Percentiles rank a stretch among this genome's conserved stretches.
Evolutionary conservation across 2,797 vertebrate species (phyloP).

Genomic region (Garrulus glandarius): DNA sequence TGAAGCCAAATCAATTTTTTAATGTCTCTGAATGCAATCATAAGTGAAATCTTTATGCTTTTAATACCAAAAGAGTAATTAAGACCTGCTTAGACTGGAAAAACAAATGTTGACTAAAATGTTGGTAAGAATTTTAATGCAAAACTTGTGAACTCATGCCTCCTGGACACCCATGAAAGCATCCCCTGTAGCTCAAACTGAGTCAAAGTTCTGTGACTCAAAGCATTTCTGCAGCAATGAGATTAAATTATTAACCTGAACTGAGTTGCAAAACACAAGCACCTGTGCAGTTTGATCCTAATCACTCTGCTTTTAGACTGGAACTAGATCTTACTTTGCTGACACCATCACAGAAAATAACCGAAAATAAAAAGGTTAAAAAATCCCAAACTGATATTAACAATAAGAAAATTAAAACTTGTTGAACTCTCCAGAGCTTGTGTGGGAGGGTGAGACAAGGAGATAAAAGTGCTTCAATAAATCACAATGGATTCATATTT

Average conservation of each 20-base stretch:
- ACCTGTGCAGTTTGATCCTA: neutral
- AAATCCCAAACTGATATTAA: neutral
- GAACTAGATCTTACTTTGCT: neutral
- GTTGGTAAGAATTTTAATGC: neutral
- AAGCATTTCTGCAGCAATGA: neutral
- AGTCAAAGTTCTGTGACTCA: neutral
- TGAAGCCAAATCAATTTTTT: neutral
- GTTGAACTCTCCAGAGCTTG: neutral
- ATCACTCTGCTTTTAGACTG: neutral
- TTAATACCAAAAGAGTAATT: neutral
- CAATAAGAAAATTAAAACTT: neutral
- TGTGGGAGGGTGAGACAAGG: neutral
- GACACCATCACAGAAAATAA: neutral
- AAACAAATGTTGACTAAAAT: neutral
- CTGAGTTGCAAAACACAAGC: neutral
- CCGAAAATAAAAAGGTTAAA: neutral
- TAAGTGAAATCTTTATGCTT: neutral
- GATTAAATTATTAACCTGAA: neutral
- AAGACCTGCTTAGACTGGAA: neutral
- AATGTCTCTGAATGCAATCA: neutral
- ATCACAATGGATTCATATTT: neutral
- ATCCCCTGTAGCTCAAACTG: neutral
- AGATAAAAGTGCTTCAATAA: neutral
- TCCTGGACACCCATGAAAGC: neutral
- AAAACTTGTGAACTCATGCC: neutral